Evolutionary conservation across 2,113 vertebrate genomes (phyloP).

Genomic region (Panthera leo): DNA sequence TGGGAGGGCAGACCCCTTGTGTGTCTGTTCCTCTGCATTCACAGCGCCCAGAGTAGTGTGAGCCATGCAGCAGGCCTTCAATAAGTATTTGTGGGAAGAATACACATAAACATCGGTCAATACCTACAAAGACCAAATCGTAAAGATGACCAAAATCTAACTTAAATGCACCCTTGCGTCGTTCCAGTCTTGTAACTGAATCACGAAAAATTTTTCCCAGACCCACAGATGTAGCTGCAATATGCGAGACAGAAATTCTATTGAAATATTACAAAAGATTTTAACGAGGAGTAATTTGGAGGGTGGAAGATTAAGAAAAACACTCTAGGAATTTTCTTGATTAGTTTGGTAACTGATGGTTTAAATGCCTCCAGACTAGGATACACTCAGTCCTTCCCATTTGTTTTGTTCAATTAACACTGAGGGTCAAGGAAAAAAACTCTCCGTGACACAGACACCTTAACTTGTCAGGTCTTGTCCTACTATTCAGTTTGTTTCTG

Average conservation of each 20-base stretch:
- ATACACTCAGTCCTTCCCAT: conserved; percentile 31
- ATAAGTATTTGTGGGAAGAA: not conserved
- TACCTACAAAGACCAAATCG: not conserved
- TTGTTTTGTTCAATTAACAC: conserved; percentile 56
- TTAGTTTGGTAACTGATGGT: conserved; percentile 45
- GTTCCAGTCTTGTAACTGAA: not conserved
- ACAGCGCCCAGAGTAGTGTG: not conserved
- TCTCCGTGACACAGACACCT: not conserved
- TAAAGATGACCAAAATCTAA: not conserved
- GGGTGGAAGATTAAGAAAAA: not conserved
- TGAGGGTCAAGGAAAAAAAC: conserved; percentile 55
- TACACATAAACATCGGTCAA: not conserved
- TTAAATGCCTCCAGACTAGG: conserved; percentile 30
- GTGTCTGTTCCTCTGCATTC: not conserved
- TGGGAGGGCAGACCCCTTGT: too few species aligned
- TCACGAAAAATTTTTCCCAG: not conserved
- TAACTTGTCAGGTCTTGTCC: not conserved
- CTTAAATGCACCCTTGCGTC: not conserved
- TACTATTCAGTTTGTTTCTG: not conserved
- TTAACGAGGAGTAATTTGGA: not conserved
- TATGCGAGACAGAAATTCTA: not conserved
- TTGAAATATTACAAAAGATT: not conserved
- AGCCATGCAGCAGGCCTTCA: not conserved
- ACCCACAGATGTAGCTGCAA: not conserved
- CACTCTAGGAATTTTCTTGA: conserved; percentile 24